Conservation (phyloP, 2,113 vertebrate species). For the Melozone crissalis region DNA sequence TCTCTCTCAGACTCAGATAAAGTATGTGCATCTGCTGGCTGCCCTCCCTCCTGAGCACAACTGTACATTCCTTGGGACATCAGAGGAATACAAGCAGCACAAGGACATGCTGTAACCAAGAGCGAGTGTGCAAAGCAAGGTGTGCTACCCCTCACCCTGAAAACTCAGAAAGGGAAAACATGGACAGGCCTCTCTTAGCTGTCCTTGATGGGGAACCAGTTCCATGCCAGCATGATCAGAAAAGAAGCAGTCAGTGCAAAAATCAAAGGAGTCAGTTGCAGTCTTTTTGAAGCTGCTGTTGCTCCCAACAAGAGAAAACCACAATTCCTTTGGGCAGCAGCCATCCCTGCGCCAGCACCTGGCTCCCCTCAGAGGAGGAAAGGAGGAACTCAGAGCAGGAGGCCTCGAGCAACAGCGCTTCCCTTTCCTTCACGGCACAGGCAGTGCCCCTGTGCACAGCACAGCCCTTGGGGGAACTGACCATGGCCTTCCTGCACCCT, state of each 20-base stretch:
- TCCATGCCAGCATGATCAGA: background rate
- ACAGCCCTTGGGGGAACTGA: background rate
- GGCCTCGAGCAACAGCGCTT: fast-evolving
- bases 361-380: background rate
- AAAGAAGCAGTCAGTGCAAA: background rate
- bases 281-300: background rate
- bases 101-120: fast-evolving
- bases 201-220: background rate
- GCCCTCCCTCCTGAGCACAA: background rate
- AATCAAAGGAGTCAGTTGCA: background rate
- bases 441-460: fast-evolving
- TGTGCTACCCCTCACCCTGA: background rate
- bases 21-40: background rate
- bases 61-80: background rate
- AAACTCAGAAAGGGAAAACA: background rate
- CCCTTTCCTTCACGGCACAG: fast-evolving
- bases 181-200: background rate
- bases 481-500: fast-evolving
- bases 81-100: background rate
- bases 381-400: background rate
- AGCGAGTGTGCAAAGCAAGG: fast-evolving
- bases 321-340: background rate
- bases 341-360: fast-evolving
- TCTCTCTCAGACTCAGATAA: background rate
- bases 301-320: background rate